Base-by-base conservation (phyloP, 1,140 invertebrate species). In the Zelostemma sp. region DNA sequence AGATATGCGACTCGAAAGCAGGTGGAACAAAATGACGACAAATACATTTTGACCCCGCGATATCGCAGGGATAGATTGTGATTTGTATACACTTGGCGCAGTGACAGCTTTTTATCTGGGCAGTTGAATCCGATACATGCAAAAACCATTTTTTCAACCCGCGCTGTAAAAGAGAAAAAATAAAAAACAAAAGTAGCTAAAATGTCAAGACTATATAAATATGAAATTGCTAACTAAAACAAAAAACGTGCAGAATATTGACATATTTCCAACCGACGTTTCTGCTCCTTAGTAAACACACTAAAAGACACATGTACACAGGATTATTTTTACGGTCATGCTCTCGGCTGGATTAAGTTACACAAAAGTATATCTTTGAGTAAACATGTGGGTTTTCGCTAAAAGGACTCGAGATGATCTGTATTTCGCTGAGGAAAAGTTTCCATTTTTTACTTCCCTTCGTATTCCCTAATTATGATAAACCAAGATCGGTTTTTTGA, bases 1-100 rank as follows among this genome's bases (percentile, higher is more conserved):
- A 75, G 68, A 73, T 74, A 73, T 74, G 72, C 68, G 68, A 73
- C 49, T 31, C 60, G 43, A 59, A 51, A 43, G 71, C 75, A 77
- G 75, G 75, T 77, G 75, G 57, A 57, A 55, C 59, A 62, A 48
- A 58, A 14, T 18, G 43, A 58, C 48, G 31, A 19, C 41, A 40
- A 56, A 38, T 56, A 12, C 51, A 51, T 46, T 57, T 25, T 25
- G 21, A 43, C 43, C 25, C 53, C 21, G 35, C 35, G 40, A 51
- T 33, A 5, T 18, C 14, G 15, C 18, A 12, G 9, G 3, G 2
- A 38, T 41, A 28, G 43, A 50, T 49, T 48, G 31, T 40, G 17
- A 41, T 45, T 45, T 45, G 41, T 45, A 35, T n/a, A 35, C 11
- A n/a, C 11, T 35, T 35, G 11, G 33, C n/a, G 33, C 33, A n/a